A percentile compares a stretch with the other conserved stretches of the same genome.
Conservation (phyloP, 2,113 vertebrate species). For the Ageneiosus marmoratus region DNA sequence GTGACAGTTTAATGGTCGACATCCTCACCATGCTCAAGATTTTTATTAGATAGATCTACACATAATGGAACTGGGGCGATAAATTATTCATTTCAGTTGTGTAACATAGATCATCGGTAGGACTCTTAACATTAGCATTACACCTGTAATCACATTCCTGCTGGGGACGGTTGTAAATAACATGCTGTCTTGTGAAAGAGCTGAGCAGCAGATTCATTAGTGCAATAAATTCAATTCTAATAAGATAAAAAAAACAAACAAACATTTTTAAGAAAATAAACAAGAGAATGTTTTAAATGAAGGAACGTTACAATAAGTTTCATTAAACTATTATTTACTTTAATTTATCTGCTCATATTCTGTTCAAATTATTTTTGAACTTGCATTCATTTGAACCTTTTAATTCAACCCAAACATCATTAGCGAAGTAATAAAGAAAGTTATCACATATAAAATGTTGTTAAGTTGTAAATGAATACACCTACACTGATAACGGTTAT, state of each 20-base stretch:
- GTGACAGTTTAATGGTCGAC: constrained; percentile 6
- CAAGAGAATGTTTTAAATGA: not conserved
- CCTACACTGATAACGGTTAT: not conserved
- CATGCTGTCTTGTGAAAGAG: not conserved
- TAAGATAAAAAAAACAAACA: not conserved
- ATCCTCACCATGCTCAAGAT: constrained; percentile 8
- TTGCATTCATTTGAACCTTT: not conserved
- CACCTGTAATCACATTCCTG: constrained; percentile 16
- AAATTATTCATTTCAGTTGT: constrained; percentile 28
- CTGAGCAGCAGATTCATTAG: not conserved
- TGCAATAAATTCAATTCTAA: not conserved
- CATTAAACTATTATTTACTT: not conserved
- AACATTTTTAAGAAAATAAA: not conserved
- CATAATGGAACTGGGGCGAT: not conserved
- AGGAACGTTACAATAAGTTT: not conserved
- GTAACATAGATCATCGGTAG: not conserved
- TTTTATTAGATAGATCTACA: constrained; percentile 19
- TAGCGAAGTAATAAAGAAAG: not conserved
- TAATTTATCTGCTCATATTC: not conserved
- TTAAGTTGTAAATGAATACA: not conserved
- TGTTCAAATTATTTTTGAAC: not conserved
- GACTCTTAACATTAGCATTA: constrained; percentile 23
- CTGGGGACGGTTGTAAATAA: constrained; percentile 9
- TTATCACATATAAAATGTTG: not conserved
- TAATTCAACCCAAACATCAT: not conserved